These are phyloP conservation scores for Leuctra nigra DNA, from an alignment of 2,888 invertebrate species.

Conservation along the genomic window DNA sequence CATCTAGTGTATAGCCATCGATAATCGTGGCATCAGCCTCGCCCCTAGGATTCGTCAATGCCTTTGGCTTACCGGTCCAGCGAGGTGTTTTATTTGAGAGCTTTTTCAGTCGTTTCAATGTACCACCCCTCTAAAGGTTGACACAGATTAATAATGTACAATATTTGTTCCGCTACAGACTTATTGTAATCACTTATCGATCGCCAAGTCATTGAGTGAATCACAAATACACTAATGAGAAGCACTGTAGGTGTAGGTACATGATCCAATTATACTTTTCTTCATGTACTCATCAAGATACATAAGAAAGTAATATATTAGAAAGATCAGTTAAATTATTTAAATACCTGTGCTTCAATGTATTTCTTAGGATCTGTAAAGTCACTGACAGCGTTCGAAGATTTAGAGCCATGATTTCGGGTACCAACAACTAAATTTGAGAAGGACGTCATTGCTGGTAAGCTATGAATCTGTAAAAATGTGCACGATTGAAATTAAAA, in stretches of 20 bases:
- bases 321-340: too few species aligned
- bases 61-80: constrained; percentile 9
- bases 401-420: background rate
- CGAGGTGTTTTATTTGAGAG: constrained; percentile 20
- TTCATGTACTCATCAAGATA: too few species aligned
- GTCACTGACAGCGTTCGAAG: background rate
- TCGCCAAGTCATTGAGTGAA: too few species aligned
- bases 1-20: constrained; percentile 42
- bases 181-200: too few species aligned
- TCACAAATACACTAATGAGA: too few species aligned
- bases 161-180: too few species aligned
- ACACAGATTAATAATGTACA: too few species aligned
- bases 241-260: too few species aligned
- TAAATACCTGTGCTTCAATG: constrained; percentile 3
- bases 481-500: too few species aligned
- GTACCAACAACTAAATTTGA: constrained; percentile 26
- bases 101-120: constrained; percentile 14
- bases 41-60: too few species aligned
- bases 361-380: background rate
- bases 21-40: constrained; percentile 34
- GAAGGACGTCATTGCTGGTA: constrained; percentile 26
- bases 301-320: too few species aligned
- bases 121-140: background rate
- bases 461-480: constrained; percentile 26
- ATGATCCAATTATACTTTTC: too few species aligned